Conservation (phyloP, 23 tunicate genomes). For the Trididemnum miniatum region DNA sequence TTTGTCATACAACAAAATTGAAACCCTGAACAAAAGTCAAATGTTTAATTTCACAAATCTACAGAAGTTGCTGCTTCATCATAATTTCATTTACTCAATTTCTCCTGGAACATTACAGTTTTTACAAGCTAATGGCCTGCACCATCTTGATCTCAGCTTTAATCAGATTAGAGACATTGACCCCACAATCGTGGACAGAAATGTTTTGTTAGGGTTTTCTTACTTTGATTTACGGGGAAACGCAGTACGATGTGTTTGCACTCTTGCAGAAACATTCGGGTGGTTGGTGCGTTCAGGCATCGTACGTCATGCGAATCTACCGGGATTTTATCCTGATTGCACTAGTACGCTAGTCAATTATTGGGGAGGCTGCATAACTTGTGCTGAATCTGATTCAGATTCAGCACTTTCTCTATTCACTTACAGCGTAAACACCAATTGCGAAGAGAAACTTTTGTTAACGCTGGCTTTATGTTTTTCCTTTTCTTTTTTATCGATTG, state of each 20-base stretch:
- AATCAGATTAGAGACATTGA: conserved; percentile 12
- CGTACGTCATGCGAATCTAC: neutral
- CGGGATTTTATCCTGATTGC: conserved; percentile 34
- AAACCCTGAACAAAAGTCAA: neutral
- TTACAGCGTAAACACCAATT: neutral
- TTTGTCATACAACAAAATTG: conserved; percentile 25
- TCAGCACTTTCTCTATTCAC: neutral
- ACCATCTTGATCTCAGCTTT: neutral
- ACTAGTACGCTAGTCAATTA: conserved; percentile 1
- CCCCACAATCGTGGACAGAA: neutral
- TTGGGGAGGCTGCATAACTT: conserved; percentile 37
- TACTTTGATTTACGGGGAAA: conserved; percentile 40
- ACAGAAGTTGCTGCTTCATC: neutral
- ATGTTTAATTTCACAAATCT: neutral
- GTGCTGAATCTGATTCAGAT: neutral
- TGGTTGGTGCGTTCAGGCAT: conserved; percentile 12
- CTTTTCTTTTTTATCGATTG: neutral
- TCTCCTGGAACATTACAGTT: neutral
- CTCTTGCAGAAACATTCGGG: conserved; percentile 13
- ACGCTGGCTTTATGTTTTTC: neutral
- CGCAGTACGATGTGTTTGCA: conserved; percentile 10
- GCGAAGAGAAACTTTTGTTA: neutral
- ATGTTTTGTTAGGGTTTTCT: neutral
- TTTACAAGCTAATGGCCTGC: neutral
- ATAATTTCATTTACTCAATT: conserved; percentile 9